These are phyloP conservation scores for Anarsia innoxiella DNA, from an alignment of 2,888 invertebrate species.

Conservation along the genomic window DNA sequence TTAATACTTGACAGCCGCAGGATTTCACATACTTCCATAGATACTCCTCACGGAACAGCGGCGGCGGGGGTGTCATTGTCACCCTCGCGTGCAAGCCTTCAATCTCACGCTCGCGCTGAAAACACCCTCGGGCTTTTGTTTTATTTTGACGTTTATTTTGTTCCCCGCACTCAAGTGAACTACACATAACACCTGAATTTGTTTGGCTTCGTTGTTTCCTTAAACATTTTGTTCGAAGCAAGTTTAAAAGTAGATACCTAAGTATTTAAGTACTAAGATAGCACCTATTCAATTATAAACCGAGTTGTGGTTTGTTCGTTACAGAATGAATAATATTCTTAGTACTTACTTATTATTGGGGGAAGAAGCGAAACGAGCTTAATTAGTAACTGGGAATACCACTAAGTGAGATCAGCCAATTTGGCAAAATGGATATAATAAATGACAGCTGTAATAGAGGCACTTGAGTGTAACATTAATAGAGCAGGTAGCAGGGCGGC, in stretches of 20 bases:
- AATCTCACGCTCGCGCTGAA: conserved; percentile 47
- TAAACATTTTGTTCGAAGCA: neutral
- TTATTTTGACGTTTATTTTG: conserved; percentile 42
- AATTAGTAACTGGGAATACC: conserved; percentile 27
- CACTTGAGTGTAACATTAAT: conserved; percentile 72
- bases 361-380: conserved; percentile 21
- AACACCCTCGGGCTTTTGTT: conserved; percentile 51
- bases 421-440: conserved; percentile 73
- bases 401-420: conserved; percentile 55
- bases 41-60: conserved; percentile 31
- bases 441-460: conserved; percentile 73
- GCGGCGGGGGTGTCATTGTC: no score
- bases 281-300: no score
- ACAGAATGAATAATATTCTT: no score
- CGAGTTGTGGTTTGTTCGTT: no score
- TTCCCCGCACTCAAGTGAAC: conserved; percentile 11
- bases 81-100: conserved; percentile 54
- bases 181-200: conserved; percentile 3
- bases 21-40: conserved; percentile 26
- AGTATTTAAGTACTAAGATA: no score
- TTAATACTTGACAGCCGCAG: conserved; percentile 48
- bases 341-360: no score
- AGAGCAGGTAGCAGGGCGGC: conserved; percentile 58
- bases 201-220: neutral
- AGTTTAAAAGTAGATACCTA: no score